Base-by-base conservation (phyloP, 1,140 invertebrate genomes). In the Orius insidiosus region DNA sequence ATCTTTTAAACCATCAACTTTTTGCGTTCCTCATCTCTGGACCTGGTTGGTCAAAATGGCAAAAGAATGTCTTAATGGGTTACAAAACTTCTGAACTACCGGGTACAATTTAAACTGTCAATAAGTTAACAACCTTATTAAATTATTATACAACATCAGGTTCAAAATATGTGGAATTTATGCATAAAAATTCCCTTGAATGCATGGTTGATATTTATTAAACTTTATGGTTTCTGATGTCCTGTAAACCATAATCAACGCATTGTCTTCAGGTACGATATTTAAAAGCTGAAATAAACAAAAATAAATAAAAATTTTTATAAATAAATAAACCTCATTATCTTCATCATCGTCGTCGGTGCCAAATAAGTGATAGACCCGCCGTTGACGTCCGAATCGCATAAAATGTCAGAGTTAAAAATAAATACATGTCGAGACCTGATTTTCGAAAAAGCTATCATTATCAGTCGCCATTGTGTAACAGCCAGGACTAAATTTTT, bases 401-500 rank as follows among this genome's bases (percentile, higher is more conserved):
- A 10, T 5, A 6, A n/a, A 24, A 14, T 18, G 13, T 18, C n/a
- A 8, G 19, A 11, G 18, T 32, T 24, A 34, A 52, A 11, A 34
- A 49, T 9, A 52, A 37, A 18, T 44, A 46, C n/a, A 49, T 5
- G 30, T 52, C 51, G n/a, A 52, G 34, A 11, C 46, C 44, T 16
- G 11, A 10, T 38, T 42, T 13, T 49, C n/a, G 24, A 49, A 52
- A 32, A 48, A 45, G 11, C n/a, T 14, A 39, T 52, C 51, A 39
- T 49, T 49, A 42, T 52, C 50, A 30, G 47, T 48, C 9, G 46
- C 44, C 45, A 52, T 41, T 0, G 51, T 49, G 36, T 52, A 52
- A 13, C 24, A 35, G 9, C 47, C 47, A 24, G 43, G 44, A 1
- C 10, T 13, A 47, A 47, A 52, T 44, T 30, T 49, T 15, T 49